Conservation (phyloP, 1,140 invertebrate genomes). For the Hycleus phaleratus region DNA sequence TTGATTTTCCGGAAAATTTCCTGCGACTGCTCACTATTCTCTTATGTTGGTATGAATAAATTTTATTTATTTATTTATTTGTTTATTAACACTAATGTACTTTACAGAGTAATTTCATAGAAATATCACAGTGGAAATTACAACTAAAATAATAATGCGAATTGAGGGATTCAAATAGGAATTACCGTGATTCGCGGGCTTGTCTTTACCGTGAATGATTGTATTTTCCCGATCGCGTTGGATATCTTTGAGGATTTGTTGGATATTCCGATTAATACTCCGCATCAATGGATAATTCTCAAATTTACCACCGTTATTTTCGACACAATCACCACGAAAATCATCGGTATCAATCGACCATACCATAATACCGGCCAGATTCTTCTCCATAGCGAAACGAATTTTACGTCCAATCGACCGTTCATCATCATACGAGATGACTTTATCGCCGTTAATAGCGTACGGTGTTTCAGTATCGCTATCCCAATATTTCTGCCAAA, state of each 20-base stretch:
- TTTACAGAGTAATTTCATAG: not conserved
- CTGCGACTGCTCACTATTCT: conserved; percentile 1
- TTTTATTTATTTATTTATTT: no score
- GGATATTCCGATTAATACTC: conserved; percentile 53
- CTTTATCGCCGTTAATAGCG: conserved; percentile 46
- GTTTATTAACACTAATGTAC: not conserved
- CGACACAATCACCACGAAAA: conserved; percentile 57
- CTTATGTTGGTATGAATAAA: no score
- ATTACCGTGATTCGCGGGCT: not conserved
- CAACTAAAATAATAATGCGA: not conserved
- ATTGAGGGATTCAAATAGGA: not conserved
- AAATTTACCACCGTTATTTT: conserved; percentile 43
- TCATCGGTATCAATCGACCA: conserved; percentile 78
- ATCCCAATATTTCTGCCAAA: conserved; percentile 55
- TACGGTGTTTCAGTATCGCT: conserved; percentile 51
- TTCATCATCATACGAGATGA: conserved; percentile 58
- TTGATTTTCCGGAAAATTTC: conserved; percentile 21
- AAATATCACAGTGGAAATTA: not conserved
- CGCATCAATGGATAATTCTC: conserved; percentile 50
- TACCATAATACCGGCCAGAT: conserved; percentile 71
- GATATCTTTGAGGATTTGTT: conserved; percentile 48
- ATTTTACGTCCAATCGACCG: conserved; percentile 57
- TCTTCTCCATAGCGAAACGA: conserved; percentile 52
- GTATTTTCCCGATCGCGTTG: conserved; percentile 40
- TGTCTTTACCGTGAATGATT: conserved; percentile 21